These are phyloP conservation scores for Harpagoxenus sublaevis DNA, from an alignment of 2,888 invertebrate species.

Conservation along the genomic window DNA sequence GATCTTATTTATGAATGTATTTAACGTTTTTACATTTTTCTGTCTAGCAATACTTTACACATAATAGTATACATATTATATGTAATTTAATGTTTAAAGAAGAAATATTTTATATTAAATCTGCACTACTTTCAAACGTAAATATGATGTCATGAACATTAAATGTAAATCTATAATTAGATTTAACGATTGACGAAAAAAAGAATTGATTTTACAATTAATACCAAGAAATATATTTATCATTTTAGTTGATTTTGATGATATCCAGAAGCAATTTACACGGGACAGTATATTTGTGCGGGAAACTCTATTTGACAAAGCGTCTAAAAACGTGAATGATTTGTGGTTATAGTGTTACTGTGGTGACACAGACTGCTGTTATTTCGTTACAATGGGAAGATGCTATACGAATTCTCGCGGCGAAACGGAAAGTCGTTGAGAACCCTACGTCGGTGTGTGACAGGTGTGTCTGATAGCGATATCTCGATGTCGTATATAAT, in stretches of 20 bases:
- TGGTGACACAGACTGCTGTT: constrained; percentile 54
- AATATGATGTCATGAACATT: neutral
- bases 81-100: neutral
- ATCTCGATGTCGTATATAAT: constrained; percentile 40
- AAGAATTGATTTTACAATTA: neutral
- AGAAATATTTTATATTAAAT: neutral
- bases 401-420: constrained; percentile 61
- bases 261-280: constrained; percentile 31
- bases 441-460: constrained; percentile 54
- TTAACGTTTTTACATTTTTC: neutral
- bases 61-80: neutral
- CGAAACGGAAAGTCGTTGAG: constrained; percentile 61
- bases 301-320: constrained; percentile 32
- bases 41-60: neutral
- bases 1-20: neutral
- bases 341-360: constrained; percentile 55
- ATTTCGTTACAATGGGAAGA: constrained; percentile 67
- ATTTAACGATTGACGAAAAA: constrained; percentile 1
- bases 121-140: neutral
- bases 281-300: constrained; percentile 40
- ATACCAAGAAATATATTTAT: neutral
- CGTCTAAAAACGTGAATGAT: constrained; percentile 58
- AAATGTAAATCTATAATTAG: neutral
- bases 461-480: constrained; percentile 68
- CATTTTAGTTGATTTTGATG: neutral